Conservation (phyloP, 2,797 vertebrate genomes). For the Poeciliopsis turneri region DNA sequence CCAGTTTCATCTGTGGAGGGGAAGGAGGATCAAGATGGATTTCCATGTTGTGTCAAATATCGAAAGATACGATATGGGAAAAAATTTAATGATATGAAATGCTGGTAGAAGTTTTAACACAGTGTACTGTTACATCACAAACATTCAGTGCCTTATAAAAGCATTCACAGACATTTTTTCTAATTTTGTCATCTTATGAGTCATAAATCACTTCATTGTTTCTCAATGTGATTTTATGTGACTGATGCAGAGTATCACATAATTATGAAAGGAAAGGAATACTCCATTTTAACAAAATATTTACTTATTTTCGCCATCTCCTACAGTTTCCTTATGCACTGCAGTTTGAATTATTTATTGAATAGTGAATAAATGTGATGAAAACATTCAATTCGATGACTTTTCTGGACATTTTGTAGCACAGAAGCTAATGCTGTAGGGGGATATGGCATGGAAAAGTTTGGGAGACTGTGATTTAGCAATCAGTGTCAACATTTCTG, state of each 20-base stretch:
- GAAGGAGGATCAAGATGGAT: not conserved
- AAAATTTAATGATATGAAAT: not conserved
- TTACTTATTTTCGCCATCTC: not conserved
- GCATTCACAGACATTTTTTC: not conserved
- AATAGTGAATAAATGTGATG: no score
- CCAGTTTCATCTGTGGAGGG: not conserved
- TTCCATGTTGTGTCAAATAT: not conserved
- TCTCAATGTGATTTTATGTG: not conserved
- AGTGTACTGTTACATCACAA: not conserved
- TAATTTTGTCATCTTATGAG: not conserved
- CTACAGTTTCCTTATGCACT: not conserved
- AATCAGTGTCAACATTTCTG: not conserved
- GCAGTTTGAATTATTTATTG: not conserved
- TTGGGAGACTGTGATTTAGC: no score
- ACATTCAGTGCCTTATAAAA: not conserved
- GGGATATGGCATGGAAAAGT: no score
- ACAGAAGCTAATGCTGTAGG: no score
- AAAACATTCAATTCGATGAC: no score
- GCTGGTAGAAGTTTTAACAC: not conserved
- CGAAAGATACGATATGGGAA: not conserved
- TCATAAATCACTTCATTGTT: not conserved
- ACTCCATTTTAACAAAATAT: not conserved
- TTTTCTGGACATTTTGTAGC: no score
- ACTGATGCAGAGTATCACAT: not conserved
- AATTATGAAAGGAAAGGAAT: not conserved